Evolutionary conservation across 2,888 invertebrate species (phyloP), one percentile per base, ranked within the genome.

Genomic region (Drosophila peninsularis): DNA sequence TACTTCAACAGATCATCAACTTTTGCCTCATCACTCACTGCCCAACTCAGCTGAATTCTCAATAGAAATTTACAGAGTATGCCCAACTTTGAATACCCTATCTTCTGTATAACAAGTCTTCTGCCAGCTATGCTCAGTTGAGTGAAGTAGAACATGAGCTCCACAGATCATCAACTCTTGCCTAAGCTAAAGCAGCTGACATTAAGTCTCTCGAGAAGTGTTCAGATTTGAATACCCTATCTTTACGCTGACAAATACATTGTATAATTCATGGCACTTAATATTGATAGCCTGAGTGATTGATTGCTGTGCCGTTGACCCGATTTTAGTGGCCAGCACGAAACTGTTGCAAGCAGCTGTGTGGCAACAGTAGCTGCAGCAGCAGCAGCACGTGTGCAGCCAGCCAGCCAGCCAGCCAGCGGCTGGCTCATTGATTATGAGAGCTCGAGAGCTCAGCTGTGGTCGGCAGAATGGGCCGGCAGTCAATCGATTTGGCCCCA

Each of bases 401-500:
- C 53, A 36, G 27, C 24, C 53, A 36, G 27, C 24, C 61, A 30
- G 39, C 63, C 61, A 30, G 39, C 63, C 53, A 36, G 27, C 24
- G 42, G 17, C 56, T 30, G 58, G 49, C 41, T 21, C 37, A 42
- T 45, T 65, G 61, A 36, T 60, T 65, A 50, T 45, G 42, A 55
- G 66, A 50, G 66, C 44, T 39, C 52, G 42, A 54, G 24, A 62
- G 47, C 45, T 30, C 45, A 60, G 62, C 44, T 37, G n/a, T 57
- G 56, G 66, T 65, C 6, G 64, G 24, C 78, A 68, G 62, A 64
- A 63, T 54, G 57, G 62, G 62, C 56, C 32, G 65, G 58, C 69
- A 75, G 71, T 67, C 80, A 80, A 83, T 83, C 86, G 73, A 62
- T 73, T 72, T 75, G 78, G 47, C 71, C 64, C 58, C 53, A 71